phyloP scores from a whole-genome alignment of 2,797 vertebrate genomes.

The Melanotaenia boesemani region DNA sequence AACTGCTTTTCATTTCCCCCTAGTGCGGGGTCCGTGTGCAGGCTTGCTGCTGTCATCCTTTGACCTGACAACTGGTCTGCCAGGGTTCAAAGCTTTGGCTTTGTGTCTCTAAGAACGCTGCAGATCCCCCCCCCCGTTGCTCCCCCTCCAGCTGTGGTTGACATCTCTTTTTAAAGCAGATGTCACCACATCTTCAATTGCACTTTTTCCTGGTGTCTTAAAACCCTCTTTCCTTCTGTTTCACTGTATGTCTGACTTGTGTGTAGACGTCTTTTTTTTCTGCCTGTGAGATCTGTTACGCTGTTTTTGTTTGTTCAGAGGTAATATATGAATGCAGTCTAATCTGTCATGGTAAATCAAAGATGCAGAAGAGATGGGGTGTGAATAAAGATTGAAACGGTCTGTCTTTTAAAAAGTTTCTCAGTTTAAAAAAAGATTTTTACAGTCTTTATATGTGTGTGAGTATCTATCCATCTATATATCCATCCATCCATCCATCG shows the following conservation, averaged over 20 bases:
- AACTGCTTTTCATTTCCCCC: constrained; percentile 9
- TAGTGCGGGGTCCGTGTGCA: neutral
- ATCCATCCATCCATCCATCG: too few relatives aligned
- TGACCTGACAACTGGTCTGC: constrained; percentile 18
- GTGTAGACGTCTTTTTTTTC: constrained; percentile 34
- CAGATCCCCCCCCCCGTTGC: neutral
- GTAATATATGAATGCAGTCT: constrained; percentile 62
- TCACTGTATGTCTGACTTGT: constrained; percentile 35
- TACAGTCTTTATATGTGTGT: neutral
- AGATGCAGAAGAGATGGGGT: constrained; percentile 52
- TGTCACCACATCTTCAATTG: constrained; percentile 36
- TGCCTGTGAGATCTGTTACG: constrained; percentile 54
- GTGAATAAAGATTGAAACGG: constrained; percentile 74
- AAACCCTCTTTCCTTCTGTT: constrained; percentile 25
- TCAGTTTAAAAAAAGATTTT: neutral
- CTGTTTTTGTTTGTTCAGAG: constrained; percentile 61
- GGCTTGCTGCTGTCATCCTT: constrained; percentile 21
- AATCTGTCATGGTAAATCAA: constrained; percentile 55
- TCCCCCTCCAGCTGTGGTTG: constrained; percentile 15
- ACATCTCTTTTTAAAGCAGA: constrained; percentile 33
- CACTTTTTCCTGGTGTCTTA: constrained; percentile 46
- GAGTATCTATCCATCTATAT: too few relatives aligned
- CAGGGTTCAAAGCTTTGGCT: constrained; percentile 22
- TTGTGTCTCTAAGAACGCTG: constrained; percentile 5
- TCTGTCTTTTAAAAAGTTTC: constrained; percentile 7